Percentiles rank a stretch among this genome's conserved stretches.
Evolutionary conservation across 2,797 vertebrate species (phyloP).

Genomic region (Aeoliscus strigatus): DNA sequence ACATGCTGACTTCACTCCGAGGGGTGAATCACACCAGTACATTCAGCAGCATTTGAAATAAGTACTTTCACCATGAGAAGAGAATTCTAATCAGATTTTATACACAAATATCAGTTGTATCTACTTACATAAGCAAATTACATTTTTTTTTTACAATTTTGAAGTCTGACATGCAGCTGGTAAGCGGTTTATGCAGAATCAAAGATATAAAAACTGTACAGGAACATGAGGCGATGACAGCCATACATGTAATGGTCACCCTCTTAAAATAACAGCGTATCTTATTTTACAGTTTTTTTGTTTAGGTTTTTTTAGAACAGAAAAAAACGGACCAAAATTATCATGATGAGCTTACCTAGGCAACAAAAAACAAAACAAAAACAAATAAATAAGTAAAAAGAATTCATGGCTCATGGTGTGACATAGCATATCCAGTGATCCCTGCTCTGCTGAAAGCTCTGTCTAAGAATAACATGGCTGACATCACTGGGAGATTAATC

Average conservation of each 20-base stretch:
- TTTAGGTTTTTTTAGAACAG: too few relatives aligned
- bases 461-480: conserved; percentile 49
- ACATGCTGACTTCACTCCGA: conserved; percentile 1
- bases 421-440: conserved; percentile 33
- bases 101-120: too few relatives aligned
- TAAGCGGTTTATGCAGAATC: conserved; percentile 20
- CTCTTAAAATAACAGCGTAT: too few relatives aligned
- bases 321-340: too few relatives aligned
- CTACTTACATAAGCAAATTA: too few relatives aligned
- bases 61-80: background rate
- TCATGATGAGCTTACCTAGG: too few relatives aligned
- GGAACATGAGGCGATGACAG: conserved; percentile 29
- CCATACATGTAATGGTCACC: conserved; percentile 1
- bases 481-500: conserved; percentile 49
- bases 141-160: conserved; percentile 12
- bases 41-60: too few relatives aligned
- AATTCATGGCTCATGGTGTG: conserved; percentile 41
- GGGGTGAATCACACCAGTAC: background rate
- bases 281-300: too few relatives aligned
- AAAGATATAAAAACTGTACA: conserved; percentile 46
- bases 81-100: conserved; percentile 10
- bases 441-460: conserved; percentile 39
- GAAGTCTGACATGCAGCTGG: conserved; percentile 41
- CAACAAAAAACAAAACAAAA: too few relatives aligned
- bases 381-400: conserved; percentile 53